phyloP scores from a whole-genome alignment of 2,888 invertebrate species.

The Stramonita haemastoma region DNA sequence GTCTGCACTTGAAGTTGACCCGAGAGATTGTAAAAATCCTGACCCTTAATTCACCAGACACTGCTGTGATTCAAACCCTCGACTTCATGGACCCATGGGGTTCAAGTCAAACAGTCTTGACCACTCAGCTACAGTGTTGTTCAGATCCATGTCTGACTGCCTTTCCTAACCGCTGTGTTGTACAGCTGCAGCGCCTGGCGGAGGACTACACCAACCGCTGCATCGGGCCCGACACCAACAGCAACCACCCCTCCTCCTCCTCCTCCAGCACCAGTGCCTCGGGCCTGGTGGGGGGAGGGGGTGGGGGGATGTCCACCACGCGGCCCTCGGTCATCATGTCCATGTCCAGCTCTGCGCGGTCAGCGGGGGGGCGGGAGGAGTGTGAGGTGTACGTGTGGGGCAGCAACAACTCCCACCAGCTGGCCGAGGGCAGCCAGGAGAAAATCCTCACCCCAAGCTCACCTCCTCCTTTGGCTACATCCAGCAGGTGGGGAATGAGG shows the following conservation, averaged over 20 bases:
- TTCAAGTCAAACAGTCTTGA: too few species aligned
- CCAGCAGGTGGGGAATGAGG: slow-evolving; percentile 79
- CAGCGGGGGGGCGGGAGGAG: slow-evolving; percentile 9
- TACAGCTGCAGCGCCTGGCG: slow-evolving; percentile 71
- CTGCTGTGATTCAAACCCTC: too few species aligned
- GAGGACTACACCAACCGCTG: slow-evolving; percentile 73
- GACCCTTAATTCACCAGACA: too few species aligned
- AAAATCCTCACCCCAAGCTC: slow-evolving; percentile 81
- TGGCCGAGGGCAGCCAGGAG: slow-evolving; percentile 82
- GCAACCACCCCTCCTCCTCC: slow-evolving; percentile 54
- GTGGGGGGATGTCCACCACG: not conserved
- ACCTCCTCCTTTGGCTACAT: slow-evolving; percentile 81
- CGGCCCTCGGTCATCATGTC: slow-evolving; percentile 36
- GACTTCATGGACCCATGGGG: too few species aligned
- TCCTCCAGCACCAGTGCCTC: slow-evolving; percentile 43
- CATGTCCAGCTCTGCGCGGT: slow-evolving; percentile 29
- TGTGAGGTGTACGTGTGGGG: slow-evolving; percentile 83
- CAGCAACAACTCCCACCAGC: slow-evolving; percentile 83
- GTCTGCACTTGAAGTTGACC: too few species aligned
- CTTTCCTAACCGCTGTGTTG: not conserved
- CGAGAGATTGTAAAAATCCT: too few species aligned
- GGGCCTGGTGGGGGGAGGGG: slow-evolving; percentile 29
- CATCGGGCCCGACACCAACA: slow-evolving; percentile 66
- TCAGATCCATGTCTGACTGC: too few species aligned
- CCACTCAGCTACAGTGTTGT: too few species aligned